Conservation (phyloP, 2,113 vertebrate genomes). For the Ageneiosus marmoratus region DNA sequence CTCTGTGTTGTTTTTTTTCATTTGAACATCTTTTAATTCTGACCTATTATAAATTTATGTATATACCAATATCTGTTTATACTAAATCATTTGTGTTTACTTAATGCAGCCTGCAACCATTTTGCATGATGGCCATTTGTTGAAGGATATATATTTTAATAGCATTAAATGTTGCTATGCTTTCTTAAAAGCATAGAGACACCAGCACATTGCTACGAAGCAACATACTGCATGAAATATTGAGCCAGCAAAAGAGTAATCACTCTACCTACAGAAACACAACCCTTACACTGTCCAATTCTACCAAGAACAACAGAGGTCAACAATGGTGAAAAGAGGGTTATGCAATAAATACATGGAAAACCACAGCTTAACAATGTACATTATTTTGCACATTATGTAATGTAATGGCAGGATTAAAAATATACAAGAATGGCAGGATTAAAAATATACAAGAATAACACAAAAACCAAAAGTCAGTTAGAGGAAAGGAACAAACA, state of each 20-base stretch:
- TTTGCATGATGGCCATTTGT: not conserved
- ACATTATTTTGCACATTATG: not conserved
- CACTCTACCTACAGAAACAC: not conserved
- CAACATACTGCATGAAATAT: not conserved
- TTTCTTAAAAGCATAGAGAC: constrained; percentile 7
- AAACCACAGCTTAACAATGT: not conserved
- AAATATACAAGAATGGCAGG: not conserved
- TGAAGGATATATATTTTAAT: not conserved
- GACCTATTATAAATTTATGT: not conserved
- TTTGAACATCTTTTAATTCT: not conserved
- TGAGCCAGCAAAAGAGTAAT: not conserved
- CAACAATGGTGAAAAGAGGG: not conserved
- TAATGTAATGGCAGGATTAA: not conserved
- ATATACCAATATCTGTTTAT: not conserved
- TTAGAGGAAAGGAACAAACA: not conserved
- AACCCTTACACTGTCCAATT: constrained; percentile 2
- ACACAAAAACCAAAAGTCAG: not conserved
- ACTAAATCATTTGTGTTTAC: not conserved
- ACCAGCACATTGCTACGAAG: constrained; percentile 3
- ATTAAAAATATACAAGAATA: not conserved
- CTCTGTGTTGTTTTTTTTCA: not conserved
- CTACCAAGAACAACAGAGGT: not conserved
- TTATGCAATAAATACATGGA: not conserved
- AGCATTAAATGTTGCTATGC: not conserved
- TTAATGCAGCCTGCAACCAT: not conserved